Conservation (phyloP, 2,797 vertebrate genomes). For the Odontamblyopus rebecca region DNA sequence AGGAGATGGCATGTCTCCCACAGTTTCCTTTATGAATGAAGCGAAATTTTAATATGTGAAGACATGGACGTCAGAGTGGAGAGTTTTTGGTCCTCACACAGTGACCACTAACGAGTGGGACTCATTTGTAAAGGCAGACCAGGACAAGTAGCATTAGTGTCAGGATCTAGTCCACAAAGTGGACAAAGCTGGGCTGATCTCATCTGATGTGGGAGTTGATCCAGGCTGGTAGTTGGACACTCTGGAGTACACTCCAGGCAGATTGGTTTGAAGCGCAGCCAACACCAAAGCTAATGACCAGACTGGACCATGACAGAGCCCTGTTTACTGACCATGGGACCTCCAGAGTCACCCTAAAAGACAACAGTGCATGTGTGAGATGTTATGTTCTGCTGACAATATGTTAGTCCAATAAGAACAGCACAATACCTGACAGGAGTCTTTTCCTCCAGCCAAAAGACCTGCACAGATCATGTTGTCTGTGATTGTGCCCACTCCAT, state of each 20-base stretch:
- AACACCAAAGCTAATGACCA: constrained; percentile 64
- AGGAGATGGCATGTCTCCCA: constrained; percentile 36
- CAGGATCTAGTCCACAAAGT: constrained; percentile 50
- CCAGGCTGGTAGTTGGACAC: constrained; percentile 67
- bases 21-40: constrained; percentile 43
- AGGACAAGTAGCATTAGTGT: constrained; percentile 47
- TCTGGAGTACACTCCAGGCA: constrained; percentile 67
- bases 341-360: constrained; percentile 59
- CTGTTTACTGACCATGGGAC: constrained; percentile 61
- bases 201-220: constrained; percentile 47
- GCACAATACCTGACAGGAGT: constrained; percentile 59
- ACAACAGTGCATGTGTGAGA: neutral
- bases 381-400: neutral
- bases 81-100: constrained; percentile 13
- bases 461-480: constrained; percentile 73
- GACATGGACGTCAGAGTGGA: constrained; percentile 32
- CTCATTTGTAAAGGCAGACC: constrained; percentile 17
- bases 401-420: neutral
- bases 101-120: constrained; percentile 8
- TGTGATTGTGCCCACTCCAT: constrained; percentile 20
- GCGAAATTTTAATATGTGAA: constrained; percentile 41
- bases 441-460: constrained; percentile 58
- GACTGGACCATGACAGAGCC: constrained; percentile 61
- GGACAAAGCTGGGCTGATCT: constrained; percentile 61
- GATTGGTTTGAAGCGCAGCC: constrained; percentile 56